Evolutionary conservation across 2,888 invertebrate genomes (phyloP), one percentile per base, ranked within the genome.

Genomic region (Aporophyla nigra): DNA sequence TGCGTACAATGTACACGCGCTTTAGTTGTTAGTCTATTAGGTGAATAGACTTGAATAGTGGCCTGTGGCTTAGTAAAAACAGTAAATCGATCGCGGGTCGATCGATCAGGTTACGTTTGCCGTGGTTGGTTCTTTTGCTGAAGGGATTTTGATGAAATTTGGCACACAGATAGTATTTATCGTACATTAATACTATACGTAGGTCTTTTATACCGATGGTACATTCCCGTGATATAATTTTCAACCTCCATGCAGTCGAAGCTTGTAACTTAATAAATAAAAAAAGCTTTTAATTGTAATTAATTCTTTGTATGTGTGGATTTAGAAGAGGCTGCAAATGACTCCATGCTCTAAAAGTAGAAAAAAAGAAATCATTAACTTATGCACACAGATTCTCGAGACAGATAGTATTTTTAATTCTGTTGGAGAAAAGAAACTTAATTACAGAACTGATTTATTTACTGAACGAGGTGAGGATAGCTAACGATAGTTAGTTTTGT

Each of bases 321-420:
- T 21, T 14, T 12, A 27, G 5, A 51, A 43, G 5, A 59, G 12
- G 43, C 40, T 58, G 59, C n/a, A 24, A 59, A 43, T 10, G 71
- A 73, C 21, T 68, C 19, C 12, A 62, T 56, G 9, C 62, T 58
- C 77, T 84, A 74, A 19, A 77, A 81, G 40, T 7, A 19, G n/a
- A 65, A 61, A 40, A 43, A 75, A 63, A 14, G 19, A 53, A 74
- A 72, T 71, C 58, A 58, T n/a, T 80, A 51, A 68, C 7, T 69
- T 63, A 82, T 54, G 81, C 49, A 49, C 68, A 71, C 71, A 54
- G 68, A 53, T 33, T 76, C 49, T 71, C 6, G 14, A 68, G 65
- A 65, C 63, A 72, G 71, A 56, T 19, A 5, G 12, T 16, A 46
- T 54, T 71, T 82, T 66, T 49, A 58, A 59, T 56, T 76, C 21